These are phyloP conservation scores for Phrynosoma blainvillii DNA, from an alignment of 2,113 vertebrate genomes.

Conservation along the genomic window DNA sequence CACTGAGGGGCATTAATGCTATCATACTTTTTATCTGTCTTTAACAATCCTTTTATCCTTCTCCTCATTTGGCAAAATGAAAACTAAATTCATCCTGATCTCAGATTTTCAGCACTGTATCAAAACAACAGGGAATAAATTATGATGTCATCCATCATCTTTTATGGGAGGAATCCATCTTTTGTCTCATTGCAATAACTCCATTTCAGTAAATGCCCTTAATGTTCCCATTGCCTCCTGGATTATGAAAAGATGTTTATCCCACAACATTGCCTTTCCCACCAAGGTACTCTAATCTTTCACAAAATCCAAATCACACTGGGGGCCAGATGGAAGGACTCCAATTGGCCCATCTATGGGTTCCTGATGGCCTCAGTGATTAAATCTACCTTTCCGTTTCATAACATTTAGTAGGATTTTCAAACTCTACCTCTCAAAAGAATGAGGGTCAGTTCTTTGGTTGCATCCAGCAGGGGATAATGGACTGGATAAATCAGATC, in stretches of 20 bases:
- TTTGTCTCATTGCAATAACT: conserved; percentile 4
- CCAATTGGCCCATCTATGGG: conserved; percentile 24
- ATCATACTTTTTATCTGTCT: neutral
- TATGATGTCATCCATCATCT: conserved; percentile 3
- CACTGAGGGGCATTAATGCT: neutral
- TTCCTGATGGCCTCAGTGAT: conserved; percentile 31
- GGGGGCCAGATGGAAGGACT: conserved; percentile 30
- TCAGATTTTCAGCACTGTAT: conserved; percentile 16
- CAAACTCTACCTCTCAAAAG: conserved; percentile 42
- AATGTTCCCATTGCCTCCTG: neutral
- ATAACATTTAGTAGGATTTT: conserved; percentile 53
- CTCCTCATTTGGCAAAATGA: conserved; percentile 14
- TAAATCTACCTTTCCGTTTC: conserved; percentile 47
- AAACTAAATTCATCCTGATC: neutral
- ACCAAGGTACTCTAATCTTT: conserved; percentile 4
- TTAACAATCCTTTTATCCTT: neutral
- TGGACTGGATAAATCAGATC: conserved; percentile 59
- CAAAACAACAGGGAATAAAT: neutral
- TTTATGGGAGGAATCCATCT: neutral
- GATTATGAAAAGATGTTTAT: conserved; percentile 20
- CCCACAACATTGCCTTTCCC: neutral
- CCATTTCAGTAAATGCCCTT: neutral
- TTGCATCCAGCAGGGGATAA: conserved; percentile 35
- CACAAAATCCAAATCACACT: conserved; percentile 3
- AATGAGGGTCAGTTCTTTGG: conserved; percentile 33